These are phyloP conservation scores for Cirrhinus molitorella DNA, from an alignment of 2,797 vertebrate genomes.

Conservation along the genomic window DNA sequence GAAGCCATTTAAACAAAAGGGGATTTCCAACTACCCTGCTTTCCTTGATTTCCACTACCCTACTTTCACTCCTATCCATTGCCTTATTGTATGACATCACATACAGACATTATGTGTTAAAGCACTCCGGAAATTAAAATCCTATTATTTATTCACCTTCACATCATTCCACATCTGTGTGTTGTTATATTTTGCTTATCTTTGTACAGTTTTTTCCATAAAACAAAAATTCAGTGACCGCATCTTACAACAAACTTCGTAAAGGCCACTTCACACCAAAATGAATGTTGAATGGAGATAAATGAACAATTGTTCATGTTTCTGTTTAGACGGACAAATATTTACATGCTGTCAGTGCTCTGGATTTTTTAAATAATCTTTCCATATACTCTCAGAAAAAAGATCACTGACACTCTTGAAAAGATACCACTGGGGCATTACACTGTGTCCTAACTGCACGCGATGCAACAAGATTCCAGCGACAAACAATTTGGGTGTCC, in stretches of 20 bases:
- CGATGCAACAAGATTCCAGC: too few species aligned
- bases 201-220: not conserved
- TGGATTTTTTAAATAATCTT: too few species aligned
- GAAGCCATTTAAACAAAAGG: slow-evolving; percentile 50
- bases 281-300: not conserved
- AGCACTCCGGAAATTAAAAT: not conserved
- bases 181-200: not conserved
- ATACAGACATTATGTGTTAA: not conserved
- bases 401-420: too few species aligned
- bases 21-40: slow-evolving; percentile 67
- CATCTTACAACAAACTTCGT: not conserved
- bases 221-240: not conserved
- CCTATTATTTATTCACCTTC: not conserved
- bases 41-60: slow-evolving; percentile 65
- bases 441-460: too few species aligned
- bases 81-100: not conserved
- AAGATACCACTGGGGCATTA: too few species aligned
- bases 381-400: too few species aligned
- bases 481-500: too few species aligned
- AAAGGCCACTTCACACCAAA: not conserved
- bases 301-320: not conserved
- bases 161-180: not conserved
- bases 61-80: slow-evolving; percentile 53
- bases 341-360: not conserved
- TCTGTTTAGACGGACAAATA: not conserved